Conservation (phyloP, 1,140 invertebrate species). For the Drosophila fuyamai region DNA sequence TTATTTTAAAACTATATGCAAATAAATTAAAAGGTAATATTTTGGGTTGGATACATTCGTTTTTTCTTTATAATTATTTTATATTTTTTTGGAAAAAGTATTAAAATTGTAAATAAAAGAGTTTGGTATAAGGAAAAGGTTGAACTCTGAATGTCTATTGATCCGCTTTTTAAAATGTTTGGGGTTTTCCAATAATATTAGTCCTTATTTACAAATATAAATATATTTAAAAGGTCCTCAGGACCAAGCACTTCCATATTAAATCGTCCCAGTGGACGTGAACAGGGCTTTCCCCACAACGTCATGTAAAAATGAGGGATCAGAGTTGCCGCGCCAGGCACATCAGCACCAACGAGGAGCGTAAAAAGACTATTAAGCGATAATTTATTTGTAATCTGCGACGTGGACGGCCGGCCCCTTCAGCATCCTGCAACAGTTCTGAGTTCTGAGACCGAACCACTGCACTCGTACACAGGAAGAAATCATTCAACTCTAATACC, state of each 20-base stretch:
- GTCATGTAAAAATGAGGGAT: constrained; percentile 61
- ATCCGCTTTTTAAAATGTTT: too few relatives aligned
- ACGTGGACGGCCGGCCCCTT: constrained; percentile 49
- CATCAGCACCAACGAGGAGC: constrained; percentile 18
- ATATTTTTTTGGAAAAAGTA: too few relatives aligned
- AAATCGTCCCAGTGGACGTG: constrained; percentile 17
- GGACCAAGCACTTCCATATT: constrained; percentile 6
- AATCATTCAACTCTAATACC: too few relatives aligned
- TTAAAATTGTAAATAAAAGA: too few relatives aligned
- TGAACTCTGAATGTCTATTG: too few relatives aligned
- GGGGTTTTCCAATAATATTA: too few relatives aligned
- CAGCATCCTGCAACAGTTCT: constrained; percentile 33
- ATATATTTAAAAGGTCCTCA: neutral
- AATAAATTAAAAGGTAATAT: too few relatives aligned
- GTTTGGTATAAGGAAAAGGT: too few relatives aligned
- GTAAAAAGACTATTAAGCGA: constrained; percentile 79
- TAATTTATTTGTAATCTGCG: constrained; percentile 83
- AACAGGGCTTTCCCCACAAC: constrained; percentile 11
- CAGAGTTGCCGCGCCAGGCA: constrained; percentile 29
- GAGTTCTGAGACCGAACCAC: constrained; percentile 5
- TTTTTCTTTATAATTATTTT: too few relatives aligned
- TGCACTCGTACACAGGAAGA: constrained; percentile 12
- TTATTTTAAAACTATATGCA: too few relatives aligned
- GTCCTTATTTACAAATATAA: too few relatives aligned
- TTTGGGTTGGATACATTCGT: too few relatives aligned